A percentile compares a stretch with the other conserved stretches of the same genome.
Evolutionary conservation across 1,140 invertebrate species (phyloP).

Genomic region (Drosophila eugracilis): DNA sequence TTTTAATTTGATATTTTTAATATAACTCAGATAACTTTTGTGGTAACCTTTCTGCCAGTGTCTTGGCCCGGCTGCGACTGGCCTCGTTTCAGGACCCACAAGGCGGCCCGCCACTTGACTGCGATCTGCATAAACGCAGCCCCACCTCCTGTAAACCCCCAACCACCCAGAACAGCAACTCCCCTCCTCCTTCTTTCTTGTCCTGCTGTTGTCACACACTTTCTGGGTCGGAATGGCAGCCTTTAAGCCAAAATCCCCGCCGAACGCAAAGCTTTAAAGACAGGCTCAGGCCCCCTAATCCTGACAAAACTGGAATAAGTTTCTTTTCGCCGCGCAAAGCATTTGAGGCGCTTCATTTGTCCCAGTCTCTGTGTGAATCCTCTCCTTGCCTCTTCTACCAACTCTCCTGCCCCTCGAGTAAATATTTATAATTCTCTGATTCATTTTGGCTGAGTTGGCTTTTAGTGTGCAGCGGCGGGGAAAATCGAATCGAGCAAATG

Average conservation of each 20-base stretch:
- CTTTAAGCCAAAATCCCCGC: slow-evolving; percentile 45
- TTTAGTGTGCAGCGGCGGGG: slow-evolving; percentile 8
- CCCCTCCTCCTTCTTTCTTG: neutral
- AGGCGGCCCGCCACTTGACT: slow-evolving; percentile 66
- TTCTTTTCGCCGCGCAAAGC: slow-evolving; percentile 35
- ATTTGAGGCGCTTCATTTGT: slow-evolving; percentile 42
- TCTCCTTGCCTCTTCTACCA: neutral
- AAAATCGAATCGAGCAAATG: slow-evolving; percentile 49
- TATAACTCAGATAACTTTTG: no score
- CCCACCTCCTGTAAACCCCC: no score
- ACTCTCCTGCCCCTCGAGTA: neutral
- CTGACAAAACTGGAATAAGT: slow-evolving; percentile 54
- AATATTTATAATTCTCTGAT: slow-evolving; percentile 56
- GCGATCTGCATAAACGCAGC: slow-evolving; percentile 78
- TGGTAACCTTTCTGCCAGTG: slow-evolving; percentile 4
- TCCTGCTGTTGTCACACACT: slow-evolving; percentile 21
- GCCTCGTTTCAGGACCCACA: slow-evolving; percentile 63
- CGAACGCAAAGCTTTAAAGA: slow-evolving; percentile 38
- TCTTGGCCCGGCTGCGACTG: slow-evolving; percentile 43
- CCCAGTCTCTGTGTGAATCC: slow-evolving; percentile 8
- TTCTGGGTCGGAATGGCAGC: slow-evolving; percentile 20
- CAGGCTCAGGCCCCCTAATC: slow-evolving; percentile 39
- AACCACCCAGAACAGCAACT: no score
- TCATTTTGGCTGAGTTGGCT: slow-evolving; percentile 15
- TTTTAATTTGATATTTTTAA: no score